Conservation (phyloP, 2,113 vertebrate genomes). For the Erpornis zantholeuca region DNA sequence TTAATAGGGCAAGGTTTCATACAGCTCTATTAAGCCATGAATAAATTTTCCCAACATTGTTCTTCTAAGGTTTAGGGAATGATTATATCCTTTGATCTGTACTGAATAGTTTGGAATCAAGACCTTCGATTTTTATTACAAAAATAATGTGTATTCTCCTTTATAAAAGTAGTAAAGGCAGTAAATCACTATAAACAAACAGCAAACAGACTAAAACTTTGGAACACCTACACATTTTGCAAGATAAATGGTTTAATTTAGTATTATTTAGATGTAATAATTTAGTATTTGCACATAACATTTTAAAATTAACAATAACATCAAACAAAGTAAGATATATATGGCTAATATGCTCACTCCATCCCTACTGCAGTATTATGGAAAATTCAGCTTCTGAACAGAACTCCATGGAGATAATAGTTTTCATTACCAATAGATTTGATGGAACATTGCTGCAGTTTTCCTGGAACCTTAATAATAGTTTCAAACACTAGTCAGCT, state of each 20-base stretch:
- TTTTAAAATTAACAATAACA: background rate
- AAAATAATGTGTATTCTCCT: background rate
- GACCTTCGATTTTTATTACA: background rate
- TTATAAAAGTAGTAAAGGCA: background rate
- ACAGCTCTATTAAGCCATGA: background rate
- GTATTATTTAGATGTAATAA: background rate
- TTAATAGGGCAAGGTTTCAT: background rate
- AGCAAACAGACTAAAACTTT: background rate
- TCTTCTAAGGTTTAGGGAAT: background rate
- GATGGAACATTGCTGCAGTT: background rate
- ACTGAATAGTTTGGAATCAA: background rate
- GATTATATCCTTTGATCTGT: background rate
- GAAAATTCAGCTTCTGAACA: background rate
- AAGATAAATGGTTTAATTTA: background rate
- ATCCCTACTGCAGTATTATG: background rate
- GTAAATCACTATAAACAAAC: background rate
- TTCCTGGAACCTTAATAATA: background rate
- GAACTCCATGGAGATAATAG: background rate
- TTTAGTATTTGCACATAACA: background rate
- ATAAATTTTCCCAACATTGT: background rate
- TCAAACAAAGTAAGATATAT: background rate
- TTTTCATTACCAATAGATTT: background rate
- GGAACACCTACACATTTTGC: background rate
- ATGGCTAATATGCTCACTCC: background rate
- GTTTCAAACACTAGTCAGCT: background rate